phyloP scores from a whole-genome alignment of 2,888 invertebrate genomes.

The Barypeithes pellucidus region DNA sequence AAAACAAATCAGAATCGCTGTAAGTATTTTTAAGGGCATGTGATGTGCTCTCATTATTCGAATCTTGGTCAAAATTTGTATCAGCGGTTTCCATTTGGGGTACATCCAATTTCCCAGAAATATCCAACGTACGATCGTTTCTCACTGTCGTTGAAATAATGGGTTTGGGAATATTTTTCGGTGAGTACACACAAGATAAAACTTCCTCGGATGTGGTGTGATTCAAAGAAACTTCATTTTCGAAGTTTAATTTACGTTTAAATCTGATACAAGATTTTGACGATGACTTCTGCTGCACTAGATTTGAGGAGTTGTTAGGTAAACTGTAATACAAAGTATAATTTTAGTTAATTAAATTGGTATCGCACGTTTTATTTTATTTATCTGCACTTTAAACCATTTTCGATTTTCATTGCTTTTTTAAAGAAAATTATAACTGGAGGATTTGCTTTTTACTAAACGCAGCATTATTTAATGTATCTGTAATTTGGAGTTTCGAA shows the following conservation, averaged over 20 bases:
- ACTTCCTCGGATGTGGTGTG: conserved; percentile 58
- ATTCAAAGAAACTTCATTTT: conserved; percentile 46
- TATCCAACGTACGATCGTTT: background rate
- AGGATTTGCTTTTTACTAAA: no score
- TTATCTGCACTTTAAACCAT: no score
- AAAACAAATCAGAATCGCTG: conserved; percentile 45
- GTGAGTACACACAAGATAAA: conserved; percentile 56
- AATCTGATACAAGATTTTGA: conserved; percentile 37
- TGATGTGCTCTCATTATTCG: background rate
- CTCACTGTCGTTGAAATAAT: background rate
- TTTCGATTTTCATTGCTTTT: no score
- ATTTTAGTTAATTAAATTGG: background rate
- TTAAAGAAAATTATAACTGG: no score
- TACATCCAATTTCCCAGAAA: background rate
- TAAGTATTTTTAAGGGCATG: conserved; percentile 4
- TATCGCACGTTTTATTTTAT: background rate
- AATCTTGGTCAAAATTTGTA: conserved; percentile 3
- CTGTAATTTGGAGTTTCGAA: no score
- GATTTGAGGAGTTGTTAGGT: background rate
- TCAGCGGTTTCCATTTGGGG: background rate
- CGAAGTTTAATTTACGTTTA: conserved; percentile 60
- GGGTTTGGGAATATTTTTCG: conserved; percentile 7
- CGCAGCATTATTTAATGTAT: no score
- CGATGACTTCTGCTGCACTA: background rate
- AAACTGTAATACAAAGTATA: conserved; percentile 9